A percentile compares a stretch with the other conserved stretches of the same genome.
Evolutionary conservation across 2,113 vertebrate genomes (phyloP).

Genomic region (Diadophis punctatus): DNA sequence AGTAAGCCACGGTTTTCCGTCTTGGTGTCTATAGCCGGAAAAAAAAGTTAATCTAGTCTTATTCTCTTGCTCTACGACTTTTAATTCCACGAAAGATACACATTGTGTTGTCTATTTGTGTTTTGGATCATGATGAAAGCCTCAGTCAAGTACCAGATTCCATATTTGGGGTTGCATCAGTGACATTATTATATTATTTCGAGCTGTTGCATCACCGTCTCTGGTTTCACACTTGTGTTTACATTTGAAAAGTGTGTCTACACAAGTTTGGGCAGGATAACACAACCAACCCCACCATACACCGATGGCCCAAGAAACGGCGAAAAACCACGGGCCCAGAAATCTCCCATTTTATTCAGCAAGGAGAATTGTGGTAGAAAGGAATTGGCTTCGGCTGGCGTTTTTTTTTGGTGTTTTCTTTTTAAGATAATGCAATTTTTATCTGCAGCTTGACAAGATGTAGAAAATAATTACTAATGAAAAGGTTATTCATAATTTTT

Average conservation of each 20-base stretch:
- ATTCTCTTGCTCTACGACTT: not conserved
- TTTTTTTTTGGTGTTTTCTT: not conserved
- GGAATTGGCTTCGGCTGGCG: not conserved
- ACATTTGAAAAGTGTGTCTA: not conserved
- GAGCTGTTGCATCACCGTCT: not conserved
- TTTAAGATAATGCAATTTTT: constrained; percentile 60
- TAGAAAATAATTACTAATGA: constrained; percentile 79
- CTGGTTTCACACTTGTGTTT: not conserved
- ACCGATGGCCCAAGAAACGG: not conserved
- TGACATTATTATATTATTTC: not conserved
- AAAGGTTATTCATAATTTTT: constrained; percentile 94
- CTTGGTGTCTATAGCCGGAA: not conserved
- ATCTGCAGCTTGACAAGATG: constrained; percentile 69
- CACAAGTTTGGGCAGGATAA: not conserved
- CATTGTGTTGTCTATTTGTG: not conserved
- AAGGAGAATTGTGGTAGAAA: constrained; percentile 1
- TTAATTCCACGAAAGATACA: not conserved
- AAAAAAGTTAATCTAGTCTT: not conserved
- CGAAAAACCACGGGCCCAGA: constrained; percentile 2
- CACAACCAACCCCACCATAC: not conserved
- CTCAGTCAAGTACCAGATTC: not conserved
- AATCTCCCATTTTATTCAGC: rapidly evolving
- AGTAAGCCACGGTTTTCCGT: not conserved
- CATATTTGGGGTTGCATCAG: not conserved
- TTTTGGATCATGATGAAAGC: not conserved